phyloP scores from a whole-genome alignment of 2,888 invertebrate genomes.

The Eurois occulta region DNA sequence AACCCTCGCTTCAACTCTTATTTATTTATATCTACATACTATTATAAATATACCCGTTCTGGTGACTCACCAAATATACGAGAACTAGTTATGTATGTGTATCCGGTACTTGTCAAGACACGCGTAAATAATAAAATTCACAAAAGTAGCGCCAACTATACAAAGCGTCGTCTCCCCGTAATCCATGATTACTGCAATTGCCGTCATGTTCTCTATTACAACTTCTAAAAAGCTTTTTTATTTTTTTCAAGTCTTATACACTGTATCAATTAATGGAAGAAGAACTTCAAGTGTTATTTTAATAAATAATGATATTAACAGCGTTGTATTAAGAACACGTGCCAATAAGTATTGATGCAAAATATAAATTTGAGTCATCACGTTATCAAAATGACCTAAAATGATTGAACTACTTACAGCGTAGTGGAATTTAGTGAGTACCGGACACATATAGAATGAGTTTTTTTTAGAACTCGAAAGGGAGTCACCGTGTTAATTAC shows the following conservation, averaged over 20 bases:
- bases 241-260: not conserved
- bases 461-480: constrained; percentile 80
- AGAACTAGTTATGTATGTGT: constrained; percentile 54
- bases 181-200: constrained; percentile 8
- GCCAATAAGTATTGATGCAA: constrained; percentile 29
- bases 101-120: constrained; percentile 52
- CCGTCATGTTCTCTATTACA: not conserved
- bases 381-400: constrained; percentile 78
- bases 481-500: constrained; percentile 86
- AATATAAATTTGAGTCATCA: constrained; percentile 60
- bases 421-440: constrained; percentile 72
- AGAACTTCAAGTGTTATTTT: not conserved
- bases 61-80: constrained; percentile 67
- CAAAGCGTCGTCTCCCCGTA: constrained; percentile 16
- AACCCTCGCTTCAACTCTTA: constrained; percentile 70
- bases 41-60: constrained; percentile 65
- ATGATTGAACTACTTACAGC: constrained; percentile 70
- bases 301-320: constrained; percentile 21
- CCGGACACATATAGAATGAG: constrained; percentile 72
- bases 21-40: constrained; percentile 73
- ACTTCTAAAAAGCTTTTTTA: constrained; percentile 3
- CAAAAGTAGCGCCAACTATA: not conserved
- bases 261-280: not conserved
- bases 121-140: constrained; percentile 32
- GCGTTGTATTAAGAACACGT: not conserved